Percentiles rank a stretch among this genome's conserved stretches.
Evolutionary conservation across 2,113 vertebrate species (phyloP).

Genomic region (Camelus dromedarius): DNA sequence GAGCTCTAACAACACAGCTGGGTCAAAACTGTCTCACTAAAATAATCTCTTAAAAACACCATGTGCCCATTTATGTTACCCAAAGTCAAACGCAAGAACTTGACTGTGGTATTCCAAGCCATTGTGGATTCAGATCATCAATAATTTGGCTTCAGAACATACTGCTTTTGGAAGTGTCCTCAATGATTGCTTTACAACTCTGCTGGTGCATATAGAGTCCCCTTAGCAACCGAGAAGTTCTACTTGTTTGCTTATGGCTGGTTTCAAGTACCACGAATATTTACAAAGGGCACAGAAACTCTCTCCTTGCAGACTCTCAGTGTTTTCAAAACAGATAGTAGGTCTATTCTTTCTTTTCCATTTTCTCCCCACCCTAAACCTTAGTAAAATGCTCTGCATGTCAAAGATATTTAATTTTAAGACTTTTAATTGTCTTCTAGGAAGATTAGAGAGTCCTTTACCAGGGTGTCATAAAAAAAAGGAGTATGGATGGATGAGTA

Average conservation of each 20-base stretch:
- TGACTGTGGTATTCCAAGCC: background rate
- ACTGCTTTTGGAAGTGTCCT: background rate
- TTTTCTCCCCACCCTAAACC: background rate
- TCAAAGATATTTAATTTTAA: slow-evolving; percentile 8
- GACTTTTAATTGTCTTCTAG: background rate
- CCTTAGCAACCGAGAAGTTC: background rate
- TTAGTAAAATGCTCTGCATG: background rate
- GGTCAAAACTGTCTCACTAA: slow-evolving; percentile 44
- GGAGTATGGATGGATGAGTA: background rate
- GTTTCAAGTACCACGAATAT: background rate
- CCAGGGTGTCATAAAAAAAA: slow-evolving; percentile 10
- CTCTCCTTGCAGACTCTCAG: background rate
- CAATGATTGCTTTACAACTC: background rate
- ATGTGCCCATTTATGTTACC: background rate
- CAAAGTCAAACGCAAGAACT: slow-evolving; percentile 5
- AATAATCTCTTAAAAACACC: slow-evolving; percentile 9
- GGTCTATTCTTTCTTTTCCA: background rate
- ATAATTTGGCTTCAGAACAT: background rate
- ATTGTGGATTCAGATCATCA: background rate
- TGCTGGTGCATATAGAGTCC: background rate
- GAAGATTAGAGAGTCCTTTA: slow-evolving; percentile 29
- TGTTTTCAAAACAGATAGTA: background rate
- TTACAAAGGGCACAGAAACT: background rate
- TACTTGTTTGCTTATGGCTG: background rate
- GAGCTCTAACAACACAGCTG: slow-evolving; percentile 18